Evolutionary conservation across 2,888 invertebrate species (phyloP).

Genomic region (Cantharis nigra): DNA sequence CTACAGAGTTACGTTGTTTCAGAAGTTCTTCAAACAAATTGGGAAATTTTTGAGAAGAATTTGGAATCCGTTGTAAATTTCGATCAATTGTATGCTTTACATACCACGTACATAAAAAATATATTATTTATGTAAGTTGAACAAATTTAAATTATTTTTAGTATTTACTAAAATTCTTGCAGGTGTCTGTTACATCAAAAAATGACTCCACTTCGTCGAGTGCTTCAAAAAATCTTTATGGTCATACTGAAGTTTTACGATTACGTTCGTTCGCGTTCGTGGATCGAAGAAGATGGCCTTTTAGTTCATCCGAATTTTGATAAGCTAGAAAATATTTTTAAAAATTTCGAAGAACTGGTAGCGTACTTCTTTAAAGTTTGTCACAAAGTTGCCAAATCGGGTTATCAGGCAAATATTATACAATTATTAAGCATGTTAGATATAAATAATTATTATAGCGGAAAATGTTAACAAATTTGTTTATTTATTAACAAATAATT

Average conservation of each 20-base stretch:
- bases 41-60: constrained; percentile 74
- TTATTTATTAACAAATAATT: neutral
- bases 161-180: constrained; percentile 30
- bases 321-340: constrained; percentile 57
- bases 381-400: constrained; percentile 65
- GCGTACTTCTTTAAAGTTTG: constrained; percentile 67
- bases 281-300: constrained; percentile 59
- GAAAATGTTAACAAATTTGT: constrained; percentile 5
- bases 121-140: constrained; percentile 65
- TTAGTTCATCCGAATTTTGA: constrained; percentile 66
- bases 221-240: constrained; percentile 72
- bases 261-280: constrained; percentile 62
- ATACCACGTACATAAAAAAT: constrained; percentile 75
- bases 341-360: constrained; percentile 63
- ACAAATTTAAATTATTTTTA: neutral
- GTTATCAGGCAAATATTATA: constrained; percentile 69
- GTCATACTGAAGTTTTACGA: constrained; percentile 74
- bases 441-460: constrained; percentile 63
- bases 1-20: constrained; percentile 78
- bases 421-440: constrained; percentile 70
- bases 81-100: constrained; percentile 74
- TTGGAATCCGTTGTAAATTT: constrained; percentile 67
- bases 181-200: constrained; percentile 75
- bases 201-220: constrained; percentile 69
- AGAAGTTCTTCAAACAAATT: constrained; percentile 74